These are phyloP conservation scores for Cacoxenus indagator DNA, from an alignment of 2,888 invertebrate genomes.

Conservation along the genomic window DNA sequence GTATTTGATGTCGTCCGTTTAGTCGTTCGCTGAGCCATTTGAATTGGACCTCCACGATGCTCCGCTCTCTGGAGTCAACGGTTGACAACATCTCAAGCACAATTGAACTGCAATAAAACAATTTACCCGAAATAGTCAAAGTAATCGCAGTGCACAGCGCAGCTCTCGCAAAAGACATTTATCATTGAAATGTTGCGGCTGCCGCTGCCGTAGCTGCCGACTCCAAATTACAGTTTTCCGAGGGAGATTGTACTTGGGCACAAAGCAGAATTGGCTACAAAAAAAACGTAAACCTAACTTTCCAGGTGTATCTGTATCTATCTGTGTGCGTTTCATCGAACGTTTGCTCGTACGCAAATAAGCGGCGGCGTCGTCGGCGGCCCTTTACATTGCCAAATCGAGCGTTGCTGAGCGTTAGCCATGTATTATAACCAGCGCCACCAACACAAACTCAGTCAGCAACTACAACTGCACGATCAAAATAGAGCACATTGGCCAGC, in stretches of 20 bases:
- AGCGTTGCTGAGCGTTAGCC: slow-evolving; percentile 32
- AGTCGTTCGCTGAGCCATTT: slow-evolving; percentile 34
- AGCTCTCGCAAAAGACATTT: slow-evolving; percentile 46
- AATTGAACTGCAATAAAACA: slow-evolving; percentile 69
- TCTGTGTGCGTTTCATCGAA: slow-evolving; percentile 35
- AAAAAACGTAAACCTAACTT: slow-evolving; percentile 19
- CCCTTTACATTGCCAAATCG: slow-evolving; percentile 63
- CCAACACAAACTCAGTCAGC: not conserved
- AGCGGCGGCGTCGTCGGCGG: slow-evolving; percentile 41
- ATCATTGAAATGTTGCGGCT: slow-evolving; percentile 67
- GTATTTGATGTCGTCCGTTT: slow-evolving; percentile 28
- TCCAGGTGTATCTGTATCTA: slow-evolving; percentile 4
- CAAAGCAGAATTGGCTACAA: slow-evolving; percentile 28
- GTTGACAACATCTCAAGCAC: slow-evolving; percentile 64
- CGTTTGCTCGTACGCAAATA: slow-evolving; percentile 38
- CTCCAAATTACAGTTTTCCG: slow-evolving; percentile 31
- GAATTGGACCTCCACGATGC: slow-evolving; percentile 61
- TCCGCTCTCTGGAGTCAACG: not conserved
- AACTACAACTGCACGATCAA: not conserved
- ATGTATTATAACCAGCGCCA: not conserved
- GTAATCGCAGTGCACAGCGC: slow-evolving; percentile 51
- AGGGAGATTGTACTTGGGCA: slow-evolving; percentile 15
- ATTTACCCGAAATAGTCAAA: slow-evolving; percentile 66
- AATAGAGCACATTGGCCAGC: not conserved
- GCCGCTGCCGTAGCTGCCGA: too few species aligned